phyloP scores from a whole-genome alignment of 64 coral and sea anemone species.

The Exaiptasia diaphana region DNA sequence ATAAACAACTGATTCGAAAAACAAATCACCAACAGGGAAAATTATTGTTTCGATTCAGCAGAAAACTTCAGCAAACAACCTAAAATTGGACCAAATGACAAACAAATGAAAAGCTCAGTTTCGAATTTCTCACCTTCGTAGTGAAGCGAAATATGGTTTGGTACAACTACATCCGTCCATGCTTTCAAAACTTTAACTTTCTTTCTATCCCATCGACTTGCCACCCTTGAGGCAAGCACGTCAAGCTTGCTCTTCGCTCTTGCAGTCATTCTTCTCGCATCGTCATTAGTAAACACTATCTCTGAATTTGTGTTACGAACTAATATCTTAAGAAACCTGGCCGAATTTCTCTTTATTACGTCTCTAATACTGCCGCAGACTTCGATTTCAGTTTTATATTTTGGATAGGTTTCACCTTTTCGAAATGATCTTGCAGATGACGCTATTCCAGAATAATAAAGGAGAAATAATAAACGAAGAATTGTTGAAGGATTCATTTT shows the following conservation, averaged over 20 bases:
- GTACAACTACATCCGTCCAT: constrained; percentile 71
- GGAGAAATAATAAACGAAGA: neutral
- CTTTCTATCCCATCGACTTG: constrained; percentile 20
- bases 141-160: constrained; percentile 51
- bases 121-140: constrained; percentile 85
- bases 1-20: no score
- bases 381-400: constrained; percentile 38
- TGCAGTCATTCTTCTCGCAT: constrained; percentile 85
- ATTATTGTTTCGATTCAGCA: no score
- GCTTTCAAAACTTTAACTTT: constrained; percentile 56
- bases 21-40: no score
- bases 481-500: neutral
- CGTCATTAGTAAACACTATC: constrained; percentile 63
- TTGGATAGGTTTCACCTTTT: constrained; percentile 10
- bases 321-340: constrained; percentile 82
- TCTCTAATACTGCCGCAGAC: constrained; percentile 81
- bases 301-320: constrained; percentile 71
- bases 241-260: constrained; percentile 88
- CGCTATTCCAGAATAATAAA: neutral
- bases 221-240: constrained; percentile 59
- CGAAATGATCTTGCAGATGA: neutral
- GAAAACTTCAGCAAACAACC: no score
- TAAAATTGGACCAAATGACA: no score
- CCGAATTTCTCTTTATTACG: constrained; percentile 78
- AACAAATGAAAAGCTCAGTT: no score